phyloP scores from a whole-genome alignment of 1,140 invertebrate species.

The Holcopasites calliopsidis region DNA sequence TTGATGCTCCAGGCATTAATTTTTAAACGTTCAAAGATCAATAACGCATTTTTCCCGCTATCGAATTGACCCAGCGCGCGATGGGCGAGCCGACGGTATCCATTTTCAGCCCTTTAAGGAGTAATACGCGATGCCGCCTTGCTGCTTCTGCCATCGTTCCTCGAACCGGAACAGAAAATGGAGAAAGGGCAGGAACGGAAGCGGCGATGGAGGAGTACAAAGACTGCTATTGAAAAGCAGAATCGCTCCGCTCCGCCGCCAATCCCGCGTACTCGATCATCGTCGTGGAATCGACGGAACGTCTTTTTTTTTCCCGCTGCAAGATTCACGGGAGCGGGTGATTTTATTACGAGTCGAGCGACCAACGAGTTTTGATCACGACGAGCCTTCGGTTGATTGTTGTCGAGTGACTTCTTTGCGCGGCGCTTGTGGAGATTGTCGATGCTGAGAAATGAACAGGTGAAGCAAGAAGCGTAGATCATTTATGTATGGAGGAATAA shows the following conservation, averaged over 20 bases:
- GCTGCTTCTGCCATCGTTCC: no score
- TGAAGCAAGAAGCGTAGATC: neutral
- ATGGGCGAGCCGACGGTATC: slow-evolving; percentile 63
- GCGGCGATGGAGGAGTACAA: no score
- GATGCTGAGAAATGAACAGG: neutral
- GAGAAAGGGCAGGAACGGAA: neutral
- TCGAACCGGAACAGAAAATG: neutral
- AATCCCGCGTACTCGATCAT: slow-evolving; percentile 16
- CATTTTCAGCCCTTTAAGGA: slow-evolving; percentile 31
- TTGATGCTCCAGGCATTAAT: no score
- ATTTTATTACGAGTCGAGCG: slow-evolving; percentile 9
- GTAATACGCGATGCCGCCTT: neutral
- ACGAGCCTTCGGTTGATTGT: neutral
- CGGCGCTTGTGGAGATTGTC: neutral
- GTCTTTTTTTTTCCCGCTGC: neutral
- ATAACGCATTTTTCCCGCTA: no score
- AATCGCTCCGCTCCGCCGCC: slow-evolving; percentile 3
- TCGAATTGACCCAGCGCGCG: slow-evolving; percentile 61
- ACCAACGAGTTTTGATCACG: neutral
- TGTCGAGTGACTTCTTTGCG: neutral
- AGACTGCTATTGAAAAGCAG: neutral
- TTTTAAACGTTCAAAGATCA: no score
- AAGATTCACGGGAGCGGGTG: neutral
- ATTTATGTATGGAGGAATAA: no score
- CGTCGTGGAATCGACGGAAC: slow-evolving; percentile 1